Evolutionary conservation across 2,113 vertebrate genomes (phyloP).

Genomic region (Podarcis muralis): DNA sequence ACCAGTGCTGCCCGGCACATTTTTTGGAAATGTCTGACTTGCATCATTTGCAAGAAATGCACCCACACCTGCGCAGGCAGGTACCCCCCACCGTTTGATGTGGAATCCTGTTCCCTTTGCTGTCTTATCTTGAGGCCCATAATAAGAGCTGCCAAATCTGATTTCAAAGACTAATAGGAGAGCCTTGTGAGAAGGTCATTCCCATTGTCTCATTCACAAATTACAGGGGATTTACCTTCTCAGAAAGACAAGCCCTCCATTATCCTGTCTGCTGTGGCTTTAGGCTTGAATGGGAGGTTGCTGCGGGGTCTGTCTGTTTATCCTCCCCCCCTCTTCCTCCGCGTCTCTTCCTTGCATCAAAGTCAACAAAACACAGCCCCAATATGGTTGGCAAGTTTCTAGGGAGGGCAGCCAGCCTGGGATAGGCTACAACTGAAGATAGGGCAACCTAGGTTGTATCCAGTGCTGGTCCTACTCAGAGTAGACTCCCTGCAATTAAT

Average conservation of each 20-base stretch:
- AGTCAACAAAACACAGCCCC: neutral
- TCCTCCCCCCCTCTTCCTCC: neutral
- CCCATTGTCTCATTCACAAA: neutral
- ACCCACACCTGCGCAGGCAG: neutral
- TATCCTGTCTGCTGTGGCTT: slow-evolving; percentile 29
- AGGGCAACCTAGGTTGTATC: no score
- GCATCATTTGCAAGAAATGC: neutral
- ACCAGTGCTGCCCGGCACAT: neutral
- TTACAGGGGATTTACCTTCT: neutral
- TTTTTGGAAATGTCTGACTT: neutral
- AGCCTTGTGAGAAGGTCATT: neutral
- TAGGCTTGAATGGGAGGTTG: neutral
- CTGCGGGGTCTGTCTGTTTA: neutral
- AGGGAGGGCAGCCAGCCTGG: neutral
- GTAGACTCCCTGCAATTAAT: no score
- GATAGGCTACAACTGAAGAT: no score
- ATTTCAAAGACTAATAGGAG: neutral
- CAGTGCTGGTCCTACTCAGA: no score
- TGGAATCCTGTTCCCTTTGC: neutral
- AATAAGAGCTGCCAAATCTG: neutral
- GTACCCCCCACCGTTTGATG: neutral
- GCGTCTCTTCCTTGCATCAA: neutral
- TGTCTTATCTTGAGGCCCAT: neutral
- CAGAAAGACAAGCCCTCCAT: neutral
- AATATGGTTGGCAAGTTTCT: neutral